Percentiles rank a stretch among this genome's conserved stretches.
Conservation (phyloP, 2,888 invertebrate species). For the Dioctria linearis region DNA sequence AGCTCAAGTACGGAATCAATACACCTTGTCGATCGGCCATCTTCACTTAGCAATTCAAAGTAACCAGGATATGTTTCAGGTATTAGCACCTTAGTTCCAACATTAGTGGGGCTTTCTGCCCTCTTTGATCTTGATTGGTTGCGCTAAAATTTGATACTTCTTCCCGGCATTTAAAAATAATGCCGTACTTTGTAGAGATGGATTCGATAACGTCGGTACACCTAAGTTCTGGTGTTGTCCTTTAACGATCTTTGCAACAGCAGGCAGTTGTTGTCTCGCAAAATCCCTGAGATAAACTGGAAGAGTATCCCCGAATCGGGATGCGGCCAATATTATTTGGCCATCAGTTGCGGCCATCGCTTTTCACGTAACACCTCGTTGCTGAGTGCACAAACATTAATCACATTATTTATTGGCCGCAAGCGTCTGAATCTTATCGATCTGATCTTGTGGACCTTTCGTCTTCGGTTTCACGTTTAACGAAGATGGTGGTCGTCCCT, state of each 20-base stretch:
- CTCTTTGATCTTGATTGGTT: slow-evolving; percentile 92
- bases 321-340: slow-evolving; percentile 90
- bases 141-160: slow-evolving; percentile 88
- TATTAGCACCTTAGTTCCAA: slow-evolving; percentile 86
- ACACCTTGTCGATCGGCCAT: slow-evolving; percentile 91
- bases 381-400: slow-evolving; percentile 52
- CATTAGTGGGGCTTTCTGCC: slow-evolving; percentile 84
- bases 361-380: slow-evolving; percentile 61
- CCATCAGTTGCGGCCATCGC: slow-evolving; percentile 92
- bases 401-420: slow-evolving; percentile 54
- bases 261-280: slow-evolving; percentile 83
- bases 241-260: slow-evolving; percentile 92
- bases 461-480: slow-evolving; percentile 10
- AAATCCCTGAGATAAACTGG: slow-evolving; percentile 73
- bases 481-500: slow-evolving; percentile 35
- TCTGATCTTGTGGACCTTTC: slow-evolving; percentile 21
- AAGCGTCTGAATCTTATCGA: slow-evolving; percentile 33
- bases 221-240: slow-evolving; percentile 95
- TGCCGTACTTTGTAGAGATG: slow-evolving; percentile 88
- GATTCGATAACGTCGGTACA: slow-evolving; percentile 88
- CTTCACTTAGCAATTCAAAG: slow-evolving; percentile 95
- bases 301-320: slow-evolving; percentile 73
- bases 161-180: slow-evolving; percentile 88
- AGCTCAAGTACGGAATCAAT: slow-evolving; percentile 91
- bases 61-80: slow-evolving; percentile 93